Evolutionary conservation across 2,113 vertebrate species (phyloP), one percentile per base, ranked within the genome.

Genomic region (Archocentrus centrarchus): DNA sequence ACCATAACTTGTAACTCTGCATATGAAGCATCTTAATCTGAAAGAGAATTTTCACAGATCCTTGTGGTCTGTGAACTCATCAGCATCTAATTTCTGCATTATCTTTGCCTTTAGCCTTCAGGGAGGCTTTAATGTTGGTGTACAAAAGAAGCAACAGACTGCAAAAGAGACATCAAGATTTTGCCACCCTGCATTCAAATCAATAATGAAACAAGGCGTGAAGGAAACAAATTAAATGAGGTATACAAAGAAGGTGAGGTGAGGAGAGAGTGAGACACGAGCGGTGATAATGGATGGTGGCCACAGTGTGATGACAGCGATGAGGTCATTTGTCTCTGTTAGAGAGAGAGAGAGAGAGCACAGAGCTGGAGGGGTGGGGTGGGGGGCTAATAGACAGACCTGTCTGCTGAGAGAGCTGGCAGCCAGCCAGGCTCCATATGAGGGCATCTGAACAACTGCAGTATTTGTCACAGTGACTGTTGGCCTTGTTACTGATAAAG

Each of bases 241-340:
- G 13, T 30, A 68, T 30, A 75, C 78, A 59, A 35, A 58, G 75
- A 66, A 3, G 77, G 13, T 10, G 64, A 76, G 68, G 75, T 3
- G 11, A 64, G 22, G 80, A 47, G 83, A 47, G 79, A 79, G 17
- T 0, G 59, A 88, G 75, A 81, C 66, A 7, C 17, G 22, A 87
- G 82, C 78, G 6, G 75, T 13, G 75, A 86, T 92, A 93, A 94
- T 92, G 73, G 79, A 94, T 94, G 90, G 86, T 3, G 55, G 75
- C 83, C 50, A 79, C 82, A 17, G 77, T 81, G 81, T 22, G 18
- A 62, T 76, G 80, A 83, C 55, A 87, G 66, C 64, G 30, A 87
- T 84, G 73, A 83, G 82, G 92, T 90, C 80, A 22, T 94, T 93
- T 93, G 75, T 94, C 92, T 93, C 75, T 66, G 50, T 55, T 60